Percentiles rank a stretch among this genome's conserved stretches.
Conservation (phyloP, 2,797 vertebrate species). For the Anableps anableps region DNA sequence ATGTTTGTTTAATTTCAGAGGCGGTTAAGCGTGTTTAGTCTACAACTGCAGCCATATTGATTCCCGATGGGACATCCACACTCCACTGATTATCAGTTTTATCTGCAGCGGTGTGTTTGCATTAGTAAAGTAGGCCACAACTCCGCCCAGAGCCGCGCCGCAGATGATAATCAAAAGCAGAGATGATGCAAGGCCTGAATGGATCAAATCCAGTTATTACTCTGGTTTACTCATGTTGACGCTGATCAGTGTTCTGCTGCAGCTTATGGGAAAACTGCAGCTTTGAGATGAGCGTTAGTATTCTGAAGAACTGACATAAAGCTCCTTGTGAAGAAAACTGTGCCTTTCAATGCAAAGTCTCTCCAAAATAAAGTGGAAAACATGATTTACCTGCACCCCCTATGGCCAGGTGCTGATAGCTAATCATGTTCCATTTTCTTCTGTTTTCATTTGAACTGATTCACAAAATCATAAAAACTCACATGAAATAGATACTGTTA, state of each 20-base stretch:
- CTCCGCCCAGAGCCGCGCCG: constrained; percentile 1
- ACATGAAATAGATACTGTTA: not conserved
- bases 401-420: not conserved
- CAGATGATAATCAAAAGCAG: constrained; percentile 11
- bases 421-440: not conserved
- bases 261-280: constrained; percentile 14
- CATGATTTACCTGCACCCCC: not conserved
- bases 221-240: constrained; percentile 12
- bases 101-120: not conserved
- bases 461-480: not conserved
- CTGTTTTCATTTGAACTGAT: not conserved
- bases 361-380: not conserved
- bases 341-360: not conserved
- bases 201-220: constrained; percentile 18
- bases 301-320: constrained; percentile 13
- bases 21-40: constrained; percentile 27
- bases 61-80: constrained; percentile 32
- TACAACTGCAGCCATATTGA: constrained; percentile 44
- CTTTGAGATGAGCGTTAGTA: constrained; percentile 3
- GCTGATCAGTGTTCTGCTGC: constrained; percentile 64
- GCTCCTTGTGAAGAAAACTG: not conserved
- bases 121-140: constrained; percentile 21
- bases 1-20: not conserved
- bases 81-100: not conserved
- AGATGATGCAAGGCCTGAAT: constrained; percentile 19